A percentile compares a stretch with the other conserved stretches of the same genome.
Conservation (phyloP, 2,797 vertebrate species). For the Peromyscus melanophrys region DNA sequence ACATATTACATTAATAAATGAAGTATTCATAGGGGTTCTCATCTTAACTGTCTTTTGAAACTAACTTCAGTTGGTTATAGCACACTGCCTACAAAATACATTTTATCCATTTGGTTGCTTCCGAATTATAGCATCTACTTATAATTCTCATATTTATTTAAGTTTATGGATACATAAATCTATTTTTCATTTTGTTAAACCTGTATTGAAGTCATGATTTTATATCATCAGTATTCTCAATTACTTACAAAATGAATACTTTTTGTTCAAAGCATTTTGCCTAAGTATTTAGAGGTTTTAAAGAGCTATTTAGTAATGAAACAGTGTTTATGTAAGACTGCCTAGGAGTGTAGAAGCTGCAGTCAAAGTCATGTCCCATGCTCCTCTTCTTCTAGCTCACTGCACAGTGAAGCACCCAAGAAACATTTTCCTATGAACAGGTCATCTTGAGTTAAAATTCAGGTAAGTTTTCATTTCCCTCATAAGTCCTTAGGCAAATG, state of each 20-base stretch:
- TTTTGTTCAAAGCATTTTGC: slow-evolving; percentile 25
- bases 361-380: not conserved
- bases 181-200: slow-evolving; percentile 60
- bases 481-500: not conserved
- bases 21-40: slow-evolving; percentile 30
- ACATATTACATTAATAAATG: slow-evolving; percentile 72
- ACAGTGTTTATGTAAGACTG: not conserved
- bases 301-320: slow-evolving; percentile 1
- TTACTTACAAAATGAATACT: slow-evolving; percentile 40
- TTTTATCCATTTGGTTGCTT: slow-evolving; percentile 53
- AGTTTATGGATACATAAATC: slow-evolving; percentile 51
- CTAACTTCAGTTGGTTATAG: slow-evolving; percentile 53
- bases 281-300: slow-evolving; percentile 18
- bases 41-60: slow-evolving; percentile 54
- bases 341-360: not conserved
- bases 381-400: not conserved
- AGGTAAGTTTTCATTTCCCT: slow-evolving; percentile 8
- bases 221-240: slow-evolving; percentile 35
- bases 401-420: not conserved
- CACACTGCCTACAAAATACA: not conserved
- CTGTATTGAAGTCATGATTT: slow-evolving; percentile 46
- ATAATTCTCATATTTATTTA: slow-evolving; percentile 35
- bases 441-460: not conserved
- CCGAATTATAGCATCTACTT: slow-evolving; percentile 20
- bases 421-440: not conserved